Evolutionary conservation across 2,113 vertebrate species (phyloP).

Genomic region (Tachysurus fulvidraco): DNA sequence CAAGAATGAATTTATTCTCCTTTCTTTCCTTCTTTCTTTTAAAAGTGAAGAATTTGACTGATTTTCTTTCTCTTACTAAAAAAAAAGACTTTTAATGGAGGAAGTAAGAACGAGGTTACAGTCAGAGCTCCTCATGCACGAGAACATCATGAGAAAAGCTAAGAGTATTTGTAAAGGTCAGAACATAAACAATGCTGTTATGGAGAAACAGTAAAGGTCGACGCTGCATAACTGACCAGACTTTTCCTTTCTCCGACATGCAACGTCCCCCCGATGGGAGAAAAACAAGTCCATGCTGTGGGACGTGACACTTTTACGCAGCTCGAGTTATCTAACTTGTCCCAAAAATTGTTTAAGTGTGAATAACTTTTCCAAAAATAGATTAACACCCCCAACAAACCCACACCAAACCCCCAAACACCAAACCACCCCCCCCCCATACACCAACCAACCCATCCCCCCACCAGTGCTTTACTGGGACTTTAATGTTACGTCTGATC

Average conservation of each 20-base stretch:
- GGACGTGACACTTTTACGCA: neutral
- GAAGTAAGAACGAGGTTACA: neutral
- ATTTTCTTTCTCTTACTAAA: neutral
- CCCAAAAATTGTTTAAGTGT: too few relatives aligned
- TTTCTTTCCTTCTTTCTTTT: too few relatives aligned
- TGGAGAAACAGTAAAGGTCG: neutral
- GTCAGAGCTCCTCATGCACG: constrained; percentile 2
- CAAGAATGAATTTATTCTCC: too few relatives aligned
- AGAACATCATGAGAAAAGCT: neutral
- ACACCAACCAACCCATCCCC: neutral
- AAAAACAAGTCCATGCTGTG: neutral
- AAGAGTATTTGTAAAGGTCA: neutral
- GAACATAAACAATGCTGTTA: neutral
- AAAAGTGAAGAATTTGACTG: neutral
- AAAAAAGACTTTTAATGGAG: constrained; percentile 7
- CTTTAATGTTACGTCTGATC: neutral
- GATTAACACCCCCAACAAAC: too few relatives aligned
- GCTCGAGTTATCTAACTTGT: neutral
- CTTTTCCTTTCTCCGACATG: neutral
- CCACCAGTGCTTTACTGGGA: neutral
- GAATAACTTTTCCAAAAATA: too few relatives aligned
- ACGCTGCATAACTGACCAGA: neutral
- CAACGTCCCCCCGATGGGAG: too few relatives aligned
- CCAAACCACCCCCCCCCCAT: too few relatives aligned
- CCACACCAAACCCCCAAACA: too few relatives aligned